phyloP scores from a whole-genome alignment of 2,888 invertebrate genomes.

The Oscheius sp. region DNA sequence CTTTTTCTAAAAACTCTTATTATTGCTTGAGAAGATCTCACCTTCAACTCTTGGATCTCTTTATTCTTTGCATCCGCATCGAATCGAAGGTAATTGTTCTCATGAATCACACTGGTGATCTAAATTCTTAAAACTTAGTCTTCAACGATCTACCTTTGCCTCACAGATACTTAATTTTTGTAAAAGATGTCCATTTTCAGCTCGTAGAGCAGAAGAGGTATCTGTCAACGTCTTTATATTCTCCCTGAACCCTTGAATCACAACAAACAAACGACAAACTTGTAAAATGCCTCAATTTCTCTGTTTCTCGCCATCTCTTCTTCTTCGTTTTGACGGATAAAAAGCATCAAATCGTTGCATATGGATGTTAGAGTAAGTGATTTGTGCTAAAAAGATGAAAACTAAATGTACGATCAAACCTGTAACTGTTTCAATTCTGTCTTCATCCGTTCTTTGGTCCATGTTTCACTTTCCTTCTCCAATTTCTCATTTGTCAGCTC shows the following conservation, averaged over 20 bases:
- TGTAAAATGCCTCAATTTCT: slow-evolving; percentile 23
- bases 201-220: not conserved
- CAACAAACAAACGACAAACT: not conserved
- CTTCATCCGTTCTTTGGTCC: not conserved
- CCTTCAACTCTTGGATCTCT: slow-evolving; percentile 7
- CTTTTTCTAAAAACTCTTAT: not conserved
- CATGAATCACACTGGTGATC: slow-evolving; percentile 11
- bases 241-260: not conserved
- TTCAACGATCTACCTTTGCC: not conserved
- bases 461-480: slow-evolving; percentile 23
- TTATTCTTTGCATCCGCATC: slow-evolving; percentile 6
- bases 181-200: slow-evolving; percentile 13
- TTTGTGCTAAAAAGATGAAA: slow-evolving; percentile 11
- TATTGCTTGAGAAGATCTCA: not conserved
- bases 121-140: not conserved
- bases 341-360: slow-evolving; percentile 18
- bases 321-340: slow-evolving; percentile 17
- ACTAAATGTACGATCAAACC: not conserved
- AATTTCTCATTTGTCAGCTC: slow-evolving; percentile 24
- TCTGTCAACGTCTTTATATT: slow-evolving; percentile 14
- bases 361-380: slow-evolving; percentile 6
- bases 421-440: slow-evolving; percentile 16
- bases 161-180: slow-evolving; percentile 23
- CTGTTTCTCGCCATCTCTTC: slow-evolving; percentile 4
- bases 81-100: slow-evolving; percentile 25